A percentile compares a stretch with the other conserved stretches of the same genome.
These are phyloP conservation scores for Hoplodrina ambigua DNA, from an alignment of 2,888 invertebrate species.

Conservation along the genomic window DNA sequence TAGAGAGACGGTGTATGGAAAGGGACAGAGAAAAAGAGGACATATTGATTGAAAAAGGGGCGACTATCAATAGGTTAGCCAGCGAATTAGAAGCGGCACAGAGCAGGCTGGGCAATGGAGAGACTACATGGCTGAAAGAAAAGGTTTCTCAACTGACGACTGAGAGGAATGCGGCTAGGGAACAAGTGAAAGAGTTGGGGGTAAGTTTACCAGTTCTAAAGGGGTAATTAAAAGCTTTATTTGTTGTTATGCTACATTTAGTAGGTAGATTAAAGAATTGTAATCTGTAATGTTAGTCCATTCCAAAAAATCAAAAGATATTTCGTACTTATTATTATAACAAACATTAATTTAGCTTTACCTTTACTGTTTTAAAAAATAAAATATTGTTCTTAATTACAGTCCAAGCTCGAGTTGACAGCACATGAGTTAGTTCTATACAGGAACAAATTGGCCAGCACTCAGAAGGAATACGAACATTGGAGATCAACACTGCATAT, in stretches of 20 bases:
- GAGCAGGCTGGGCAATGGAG: conserved; percentile 83
- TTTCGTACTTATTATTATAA: too few relatives aligned
- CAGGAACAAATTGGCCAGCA: conserved; percentile 77
- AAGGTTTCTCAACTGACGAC: conserved; percentile 84
- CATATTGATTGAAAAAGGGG: conserved; percentile 91
- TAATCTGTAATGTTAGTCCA: too few relatives aligned
- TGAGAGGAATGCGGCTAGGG: conserved; percentile 86
- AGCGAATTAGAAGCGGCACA: conserved; percentile 91
- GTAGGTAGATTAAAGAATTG: too few relatives aligned
- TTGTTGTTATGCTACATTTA: too few relatives aligned
- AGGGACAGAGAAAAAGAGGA: conserved; percentile 91
- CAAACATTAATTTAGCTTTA: too few relatives aligned
- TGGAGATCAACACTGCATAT: conserved; percentile 83
- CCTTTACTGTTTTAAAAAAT: not conserved
- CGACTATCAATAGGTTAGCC: conserved; percentile 91
- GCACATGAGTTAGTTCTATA: conserved; percentile 84
- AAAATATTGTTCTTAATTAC: conserved; percentile 56
- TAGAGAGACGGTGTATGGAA: conserved; percentile 89
- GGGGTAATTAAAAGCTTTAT: not conserved
- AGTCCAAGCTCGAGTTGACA: conserved; percentile 86
- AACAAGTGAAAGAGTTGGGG: conserved; percentile 89
- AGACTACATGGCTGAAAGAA: conserved; percentile 80
- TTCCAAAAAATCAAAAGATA: too few relatives aligned
- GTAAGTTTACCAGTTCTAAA: conserved; percentile 68
- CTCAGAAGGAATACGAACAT: conserved; percentile 82